phyloP scores from a whole-genome alignment of 1,140 invertebrate genomes.

The Calosoma granatense region DNA sequence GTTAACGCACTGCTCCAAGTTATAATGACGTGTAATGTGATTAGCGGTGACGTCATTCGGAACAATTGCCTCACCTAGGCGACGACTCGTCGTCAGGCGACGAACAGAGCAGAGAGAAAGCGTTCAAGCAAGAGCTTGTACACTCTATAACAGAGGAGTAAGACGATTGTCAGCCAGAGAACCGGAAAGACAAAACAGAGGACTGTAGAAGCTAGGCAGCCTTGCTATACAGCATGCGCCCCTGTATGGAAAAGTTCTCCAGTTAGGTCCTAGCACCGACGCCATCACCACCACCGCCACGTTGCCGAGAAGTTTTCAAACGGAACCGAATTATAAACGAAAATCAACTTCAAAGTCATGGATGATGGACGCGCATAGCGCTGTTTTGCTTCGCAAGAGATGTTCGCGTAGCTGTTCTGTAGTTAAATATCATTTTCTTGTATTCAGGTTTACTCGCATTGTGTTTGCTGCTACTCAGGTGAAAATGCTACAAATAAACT shows the following conservation, averaged over 20 bases:
- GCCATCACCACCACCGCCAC: too few relatives aligned
- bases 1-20: constrained; percentile 24
- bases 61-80: constrained; percentile 29
- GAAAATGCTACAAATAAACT: too few relatives aligned
- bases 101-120: neutral
- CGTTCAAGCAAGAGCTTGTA: too few relatives aligned
- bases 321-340: constrained; percentile 7
- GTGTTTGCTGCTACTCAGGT: too few relatives aligned
- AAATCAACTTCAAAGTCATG: constrained; percentile 5
- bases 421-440: too few relatives aligned
- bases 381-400: neutral
- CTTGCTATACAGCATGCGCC: neutral
- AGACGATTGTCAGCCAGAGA: neutral
- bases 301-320: constrained; percentile 7
- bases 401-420: too few relatives aligned
- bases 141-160: too few relatives aligned
- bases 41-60: constrained; percentile 28
- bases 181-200: neutral
- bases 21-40: constrained; percentile 30
- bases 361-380: neutral
- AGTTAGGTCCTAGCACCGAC: neutral
- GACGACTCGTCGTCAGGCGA: constrained; percentile 1
- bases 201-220: neutral
- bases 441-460: too few relatives aligned
- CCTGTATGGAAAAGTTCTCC: neutral